Evolutionary conservation across 2,888 invertebrate genomes (phyloP).

Genomic region (Leptarthrus brevirostris): DNA sequence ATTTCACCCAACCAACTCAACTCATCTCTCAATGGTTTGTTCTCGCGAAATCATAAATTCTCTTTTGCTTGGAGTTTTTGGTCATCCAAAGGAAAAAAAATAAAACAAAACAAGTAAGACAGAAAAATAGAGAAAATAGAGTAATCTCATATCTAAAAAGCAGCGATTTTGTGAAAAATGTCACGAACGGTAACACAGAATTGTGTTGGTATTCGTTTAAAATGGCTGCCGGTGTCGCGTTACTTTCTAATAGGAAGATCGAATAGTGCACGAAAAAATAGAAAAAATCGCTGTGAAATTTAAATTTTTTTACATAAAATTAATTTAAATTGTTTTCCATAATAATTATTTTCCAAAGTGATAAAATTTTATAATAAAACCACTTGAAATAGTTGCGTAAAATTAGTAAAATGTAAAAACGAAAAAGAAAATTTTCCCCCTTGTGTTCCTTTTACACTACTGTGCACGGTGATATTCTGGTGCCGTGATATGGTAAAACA

Average conservation of each 20-base stretch:
- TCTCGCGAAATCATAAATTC: too few relatives aligned
- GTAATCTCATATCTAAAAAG: too few relatives aligned
- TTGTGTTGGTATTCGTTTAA: slow-evolving; percentile 11
- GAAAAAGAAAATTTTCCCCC: neutral
- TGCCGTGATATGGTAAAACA: too few relatives aligned
- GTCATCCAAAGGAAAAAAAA: neutral
- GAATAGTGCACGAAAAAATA: slow-evolving; percentile 2
- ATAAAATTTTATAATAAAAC: neutral
- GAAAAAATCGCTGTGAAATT: neutral
- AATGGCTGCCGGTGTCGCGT: slow-evolving; percentile 18
- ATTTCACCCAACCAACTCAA: neutral
- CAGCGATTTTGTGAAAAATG: neutral
- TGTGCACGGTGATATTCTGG: too few relatives aligned
- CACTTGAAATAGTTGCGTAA: neutral
- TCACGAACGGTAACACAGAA: neutral
- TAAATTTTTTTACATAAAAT: neutral
- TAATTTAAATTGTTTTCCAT: neutral
- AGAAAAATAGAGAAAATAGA: neutral
- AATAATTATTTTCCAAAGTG: neutral
- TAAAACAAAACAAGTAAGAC: neutral
- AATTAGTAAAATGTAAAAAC: neutral
- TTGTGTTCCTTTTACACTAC: neutral
- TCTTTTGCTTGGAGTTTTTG: neutral
- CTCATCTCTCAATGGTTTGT: too few relatives aligned
- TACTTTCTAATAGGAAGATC: slow-evolving; percentile 10